These are phyloP conservation scores for Lophochroa leadbeateri DNA, from an alignment of 2,113 vertebrate genomes.

Conservation along the genomic window DNA sequence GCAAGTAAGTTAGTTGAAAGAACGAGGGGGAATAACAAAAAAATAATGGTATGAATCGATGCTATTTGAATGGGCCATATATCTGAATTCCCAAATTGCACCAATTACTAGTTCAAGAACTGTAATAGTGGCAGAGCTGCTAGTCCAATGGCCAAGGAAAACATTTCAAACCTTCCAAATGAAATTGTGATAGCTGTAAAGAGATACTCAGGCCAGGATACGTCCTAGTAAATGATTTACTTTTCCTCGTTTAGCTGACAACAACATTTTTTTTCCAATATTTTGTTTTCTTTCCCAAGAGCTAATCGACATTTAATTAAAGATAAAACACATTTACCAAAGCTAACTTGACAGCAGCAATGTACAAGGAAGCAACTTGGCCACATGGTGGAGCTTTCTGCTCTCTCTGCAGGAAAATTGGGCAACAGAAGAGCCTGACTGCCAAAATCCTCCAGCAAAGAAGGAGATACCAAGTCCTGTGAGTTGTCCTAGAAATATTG, in stretches of 20 bases:
- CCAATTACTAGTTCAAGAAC: not conserved
- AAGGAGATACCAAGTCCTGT: rapidly evolving
- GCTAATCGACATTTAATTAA: not conserved
- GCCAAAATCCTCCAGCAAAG: not conserved
- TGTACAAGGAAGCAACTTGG: rapidly evolving
- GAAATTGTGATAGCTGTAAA: not conserved
- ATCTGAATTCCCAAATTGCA: not conserved
- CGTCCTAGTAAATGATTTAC: not conserved
- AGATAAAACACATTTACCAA: rapidly evolving
- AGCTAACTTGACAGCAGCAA: rapidly evolving
- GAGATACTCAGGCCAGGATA: not conserved
- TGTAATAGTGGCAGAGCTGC: not conserved
- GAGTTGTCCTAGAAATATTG: rapidly evolving
- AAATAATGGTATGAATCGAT: not conserved
- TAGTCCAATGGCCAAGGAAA: not conserved
- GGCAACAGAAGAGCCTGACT: rapidly evolving
- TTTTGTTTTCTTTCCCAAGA: not conserved
- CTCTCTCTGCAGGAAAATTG: not conserved
- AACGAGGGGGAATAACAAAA: not conserved
- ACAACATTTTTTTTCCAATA: not conserved
- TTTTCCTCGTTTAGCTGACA: not conserved
- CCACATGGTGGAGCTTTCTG: constrained; percentile 43
- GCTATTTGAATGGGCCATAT: not conserved
- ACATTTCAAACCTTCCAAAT: not conserved
- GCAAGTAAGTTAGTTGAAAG: not conserved